Evolutionary conservation across 1,140 invertebrate species (phyloP).

Genomic region (Pararge aegeria): DNA sequence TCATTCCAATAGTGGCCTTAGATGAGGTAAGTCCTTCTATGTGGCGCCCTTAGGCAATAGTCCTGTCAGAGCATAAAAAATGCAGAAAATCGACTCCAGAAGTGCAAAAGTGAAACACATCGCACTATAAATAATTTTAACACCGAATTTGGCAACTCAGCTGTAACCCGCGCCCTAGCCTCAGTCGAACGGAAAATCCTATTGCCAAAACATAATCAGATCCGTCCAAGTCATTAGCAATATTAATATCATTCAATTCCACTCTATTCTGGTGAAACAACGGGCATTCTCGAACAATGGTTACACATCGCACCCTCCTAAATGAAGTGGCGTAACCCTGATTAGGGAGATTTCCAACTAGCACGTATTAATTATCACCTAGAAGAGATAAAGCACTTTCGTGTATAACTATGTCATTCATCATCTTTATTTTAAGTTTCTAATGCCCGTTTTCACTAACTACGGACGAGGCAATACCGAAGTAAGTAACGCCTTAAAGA

Average conservation of each 20-base stretch:
- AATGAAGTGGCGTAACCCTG: background rate
- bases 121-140: background rate
- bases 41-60: too few species aligned
- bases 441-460: too few species aligned
- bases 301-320: conserved; percentile 1
- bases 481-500: too few species aligned
- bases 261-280: conserved; percentile 26
- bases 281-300: conserved; percentile 22
- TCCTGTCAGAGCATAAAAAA: too few species aligned
- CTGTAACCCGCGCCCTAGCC: background rate
- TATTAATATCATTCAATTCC: conserved; percentile 41
- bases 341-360: background rate
- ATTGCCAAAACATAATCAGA: conserved; percentile 19
- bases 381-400: too few species aligned
- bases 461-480: too few species aligned
- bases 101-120: background rate
- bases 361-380: background rate
- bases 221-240: conserved; percentile 30
- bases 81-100: background rate
- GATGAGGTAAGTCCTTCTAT: too few species aligned
- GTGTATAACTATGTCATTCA: too few species aligned
- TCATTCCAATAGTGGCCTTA: too few species aligned
- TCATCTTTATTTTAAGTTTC: too few species aligned
- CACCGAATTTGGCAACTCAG: background rate
- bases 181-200: conserved; percentile 12